These are phyloP conservation scores for Drosophila lowei DNA, from an alignment of 1,140 invertebrate species.

Conservation along the genomic window DNA sequence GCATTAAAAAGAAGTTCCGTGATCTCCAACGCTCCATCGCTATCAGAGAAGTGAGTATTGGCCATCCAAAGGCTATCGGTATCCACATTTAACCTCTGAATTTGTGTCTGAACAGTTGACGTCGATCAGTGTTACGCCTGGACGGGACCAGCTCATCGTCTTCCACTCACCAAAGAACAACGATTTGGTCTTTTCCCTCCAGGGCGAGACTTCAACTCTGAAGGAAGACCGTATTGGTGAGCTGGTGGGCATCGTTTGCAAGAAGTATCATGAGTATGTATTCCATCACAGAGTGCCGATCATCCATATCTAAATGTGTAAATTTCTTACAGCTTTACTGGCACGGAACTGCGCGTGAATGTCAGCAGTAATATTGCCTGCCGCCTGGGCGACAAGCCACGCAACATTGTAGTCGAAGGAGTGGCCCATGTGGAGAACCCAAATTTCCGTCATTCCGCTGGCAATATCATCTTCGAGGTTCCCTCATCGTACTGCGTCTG, in stretches of 20 bases:
- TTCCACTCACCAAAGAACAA: slow-evolving; percentile 96
- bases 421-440: slow-evolving; percentile 73
- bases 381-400: slow-evolving; percentile 68
- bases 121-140: slow-evolving; percentile 91
- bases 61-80: not conserved
- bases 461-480: slow-evolving; percentile 81
- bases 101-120: slow-evolving; percentile 85
- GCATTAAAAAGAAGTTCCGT: slow-evolving; percentile 91
- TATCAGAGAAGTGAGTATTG: slow-evolving; percentile 88
- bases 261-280: slow-evolving; percentile 89
- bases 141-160: slow-evolving; percentile 93
- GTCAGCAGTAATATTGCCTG: slow-evolving; percentile 74
- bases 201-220: slow-evolving; percentile 65
- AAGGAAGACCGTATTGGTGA: slow-evolving; percentile 92
- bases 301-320: not conserved
- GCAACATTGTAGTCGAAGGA: slow-evolving; percentile 73
- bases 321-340: slow-evolving; percentile 47
- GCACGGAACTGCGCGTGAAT: slow-evolving; percentile 76
- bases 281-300: accelerated
- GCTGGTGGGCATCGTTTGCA: slow-evolving; percentile 91
- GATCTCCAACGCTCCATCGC: slow-evolving; percentile 92
- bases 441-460: slow-evolving; percentile 67
- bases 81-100: not conserved
- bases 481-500: slow-evolving; percentile 75
- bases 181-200: slow-evolving; percentile 92